These are phyloP conservation scores for Porites divaricata DNA, from an alignment of 92 coral and sea anemone genomes.

Conservation along the genomic window DNA sequence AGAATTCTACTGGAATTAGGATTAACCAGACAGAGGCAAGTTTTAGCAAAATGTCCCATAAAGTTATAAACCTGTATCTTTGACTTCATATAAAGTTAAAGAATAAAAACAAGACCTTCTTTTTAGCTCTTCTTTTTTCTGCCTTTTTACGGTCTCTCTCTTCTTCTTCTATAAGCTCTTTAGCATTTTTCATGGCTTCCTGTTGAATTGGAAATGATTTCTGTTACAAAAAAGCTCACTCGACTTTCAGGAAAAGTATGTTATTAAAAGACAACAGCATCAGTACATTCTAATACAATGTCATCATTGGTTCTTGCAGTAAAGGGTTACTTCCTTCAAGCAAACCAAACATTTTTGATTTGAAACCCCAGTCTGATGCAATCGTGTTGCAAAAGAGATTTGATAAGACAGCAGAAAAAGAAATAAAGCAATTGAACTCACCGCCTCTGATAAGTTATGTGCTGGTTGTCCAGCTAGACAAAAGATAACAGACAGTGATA, in stretches of 20 bases:
- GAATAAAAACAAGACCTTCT: slow-evolving; percentile 67
- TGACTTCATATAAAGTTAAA: neutral
- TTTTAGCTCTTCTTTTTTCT: slow-evolving; percentile 95
- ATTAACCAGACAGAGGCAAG: no score
- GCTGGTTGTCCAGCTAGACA: slow-evolving; percentile 65
- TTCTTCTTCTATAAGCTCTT: slow-evolving; percentile 96
- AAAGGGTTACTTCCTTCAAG: no score
- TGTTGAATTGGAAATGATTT: slow-evolving; percentile 10
- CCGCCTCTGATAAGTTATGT: slow-evolving; percentile 84
- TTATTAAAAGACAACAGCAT: no score
- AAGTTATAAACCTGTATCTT: neutral
- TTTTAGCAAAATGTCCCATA: no score
- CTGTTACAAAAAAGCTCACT: neutral
- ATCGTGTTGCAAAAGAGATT: no score
- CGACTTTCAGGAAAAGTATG: no score
- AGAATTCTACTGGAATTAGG: no score
- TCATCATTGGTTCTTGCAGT: no score
- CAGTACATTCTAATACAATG: no score
- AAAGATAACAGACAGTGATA: neutral
- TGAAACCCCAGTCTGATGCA: no score
- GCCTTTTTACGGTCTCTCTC: slow-evolving; percentile 94
- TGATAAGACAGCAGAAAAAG: neutral
- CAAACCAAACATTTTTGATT: no score
- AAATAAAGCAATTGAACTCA: slow-evolving; percentile 4
- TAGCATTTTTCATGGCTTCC: slow-evolving; percentile 99